Evolutionary conservation across 2,888 invertebrate genomes (phyloP), one percentile per base, ranked within the genome.

Genomic region (Allacma fusca): DNA sequence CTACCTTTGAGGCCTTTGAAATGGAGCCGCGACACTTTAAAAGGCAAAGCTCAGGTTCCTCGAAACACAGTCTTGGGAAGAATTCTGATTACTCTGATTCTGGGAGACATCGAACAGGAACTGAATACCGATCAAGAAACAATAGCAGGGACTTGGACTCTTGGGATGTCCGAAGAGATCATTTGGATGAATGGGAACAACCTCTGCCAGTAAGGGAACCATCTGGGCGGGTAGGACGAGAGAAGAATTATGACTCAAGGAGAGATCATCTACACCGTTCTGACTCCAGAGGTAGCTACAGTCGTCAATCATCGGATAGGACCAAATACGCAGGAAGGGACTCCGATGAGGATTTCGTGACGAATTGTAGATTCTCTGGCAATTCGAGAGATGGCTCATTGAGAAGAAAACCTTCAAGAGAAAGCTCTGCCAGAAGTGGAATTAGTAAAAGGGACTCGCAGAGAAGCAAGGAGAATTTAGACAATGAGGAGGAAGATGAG

Each of bases 21-120:
- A 34, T 72, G 2, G 72, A 59, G 21, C 34, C 59, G 13, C 40
- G 26, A 5, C 50, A 78, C n/a, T 83, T 83, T 70, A 79, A 79
- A 26, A 72, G 84, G 28, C 84, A 84, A 76, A 83, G 83, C 70
- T 83, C 83, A n/a, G 83, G 84, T 7, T 84, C 84, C 5, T 82
- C 82, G 19, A 81, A 81, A 62, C 84, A 84, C 62, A 81, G 81
- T 73, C 80, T 78, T n/a, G 81, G 82, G n/a, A 78, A 76, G 72
- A 80, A 79, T 69, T 81, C 82, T n/a, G 83, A 83, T 62, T 81
- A 76, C 64, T 83, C 83, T 0, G 83, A 83, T 75, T 82, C 82
- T 40, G 82, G 81, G 7, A 57, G 77, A 23, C 73, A 72, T 59
- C 79, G 24, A 68, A 40, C 5, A 43, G 79, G 24, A 68, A 40